These are phyloP conservation scores for Phoenoteleia sp. DNA, from an alignment of 2,888 invertebrate genomes.

Conservation along the genomic window DNA sequence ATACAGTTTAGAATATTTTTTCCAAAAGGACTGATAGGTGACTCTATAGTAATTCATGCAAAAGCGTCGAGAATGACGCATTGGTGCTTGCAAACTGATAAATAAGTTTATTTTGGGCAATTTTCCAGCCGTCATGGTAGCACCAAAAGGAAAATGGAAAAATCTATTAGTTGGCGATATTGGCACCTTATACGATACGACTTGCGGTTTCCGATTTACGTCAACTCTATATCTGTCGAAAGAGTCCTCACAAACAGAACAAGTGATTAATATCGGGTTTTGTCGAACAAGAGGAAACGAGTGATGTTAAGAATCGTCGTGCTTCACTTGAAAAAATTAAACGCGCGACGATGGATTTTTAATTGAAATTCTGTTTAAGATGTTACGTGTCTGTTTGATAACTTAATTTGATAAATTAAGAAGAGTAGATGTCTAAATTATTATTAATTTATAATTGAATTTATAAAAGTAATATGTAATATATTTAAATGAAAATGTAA, in stretches of 20 bases:
- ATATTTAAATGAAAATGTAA: too few relatives aligned
- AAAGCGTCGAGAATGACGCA: neutral
- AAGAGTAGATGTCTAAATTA: too few relatives aligned
- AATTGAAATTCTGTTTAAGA: slow-evolving; percentile 15
- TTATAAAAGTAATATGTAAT: too few relatives aligned
- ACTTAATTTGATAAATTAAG: too few relatives aligned
- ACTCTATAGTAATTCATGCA: slow-evolving; percentile 19
- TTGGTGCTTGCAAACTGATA: slow-evolving; percentile 25
- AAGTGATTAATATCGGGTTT: slow-evolving; percentile 55
- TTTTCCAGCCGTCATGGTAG: slow-evolving; percentile 38
- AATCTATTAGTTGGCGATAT: slow-evolving; percentile 57
- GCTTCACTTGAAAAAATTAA: neutral
- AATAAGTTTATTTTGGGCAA: slow-evolving; percentile 61
- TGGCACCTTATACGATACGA: slow-evolving; percentile 50
- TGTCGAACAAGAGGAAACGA: slow-evolving; percentile 31
- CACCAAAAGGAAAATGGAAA: slow-evolving; percentile 42
- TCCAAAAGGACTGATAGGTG: slow-evolving; percentile 19
- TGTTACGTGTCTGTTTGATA: neutral
- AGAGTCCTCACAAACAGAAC: slow-evolving; percentile 46
- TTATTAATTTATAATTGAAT: too few relatives aligned
- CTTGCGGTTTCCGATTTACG: slow-evolving; percentile 58
- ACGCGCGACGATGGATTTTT: slow-evolving; percentile 6
- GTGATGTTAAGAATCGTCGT: neutral
- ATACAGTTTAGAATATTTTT: too few relatives aligned
- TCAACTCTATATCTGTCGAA: slow-evolving; percentile 1